These are phyloP conservation scores for Empis stercorea DNA, from an alignment of 2,888 invertebrate species.

Conservation along the genomic window DNA sequence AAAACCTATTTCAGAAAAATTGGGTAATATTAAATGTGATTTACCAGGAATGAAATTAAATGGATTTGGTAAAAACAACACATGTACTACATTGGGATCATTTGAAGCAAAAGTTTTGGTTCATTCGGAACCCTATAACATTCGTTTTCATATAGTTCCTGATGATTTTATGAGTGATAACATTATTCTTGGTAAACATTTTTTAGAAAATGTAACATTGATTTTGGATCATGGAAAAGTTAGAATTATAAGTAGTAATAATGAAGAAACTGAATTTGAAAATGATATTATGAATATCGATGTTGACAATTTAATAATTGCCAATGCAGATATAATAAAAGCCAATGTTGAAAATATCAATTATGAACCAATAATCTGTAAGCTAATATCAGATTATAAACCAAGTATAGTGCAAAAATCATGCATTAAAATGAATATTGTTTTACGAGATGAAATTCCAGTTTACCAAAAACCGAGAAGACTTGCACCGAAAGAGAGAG, in stretches of 20 bases:
- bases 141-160: slow-evolving; percentile 7
- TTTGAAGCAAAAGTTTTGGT: neutral
- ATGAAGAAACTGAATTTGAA: neutral
- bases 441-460: too few relatives aligned
- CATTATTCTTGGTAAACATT: slow-evolving; percentile 6
- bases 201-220: slow-evolving; percentile 1
- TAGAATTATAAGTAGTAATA: neutral
- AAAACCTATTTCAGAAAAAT: slow-evolving; percentile 3
- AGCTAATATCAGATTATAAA: too few relatives aligned
- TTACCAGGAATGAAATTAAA: slow-evolving; percentile 1
- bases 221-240: slow-evolving; percentile 5
- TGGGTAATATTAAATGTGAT: slow-evolving; percentile 1
- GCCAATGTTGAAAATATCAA: too few relatives aligned
- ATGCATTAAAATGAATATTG: too few relatives aligned
- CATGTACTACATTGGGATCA: slow-evolving; percentile 4
- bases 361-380: too few relatives aligned
- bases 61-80: slow-evolving; percentile 2
- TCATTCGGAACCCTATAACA: neutral
- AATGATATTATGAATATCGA: slow-evolving; percentile 4
- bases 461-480: too few relatives aligned
- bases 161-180: slow-evolving; percentile 4
- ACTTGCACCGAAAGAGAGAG: too few relatives aligned
- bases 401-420: too few relatives aligned
- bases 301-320: neutral
- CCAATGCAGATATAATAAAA: too few relatives aligned